Evolutionary conservation across 2,888 invertebrate species (phyloP).

Genomic region (Chaetoderma sp.): DNA sequence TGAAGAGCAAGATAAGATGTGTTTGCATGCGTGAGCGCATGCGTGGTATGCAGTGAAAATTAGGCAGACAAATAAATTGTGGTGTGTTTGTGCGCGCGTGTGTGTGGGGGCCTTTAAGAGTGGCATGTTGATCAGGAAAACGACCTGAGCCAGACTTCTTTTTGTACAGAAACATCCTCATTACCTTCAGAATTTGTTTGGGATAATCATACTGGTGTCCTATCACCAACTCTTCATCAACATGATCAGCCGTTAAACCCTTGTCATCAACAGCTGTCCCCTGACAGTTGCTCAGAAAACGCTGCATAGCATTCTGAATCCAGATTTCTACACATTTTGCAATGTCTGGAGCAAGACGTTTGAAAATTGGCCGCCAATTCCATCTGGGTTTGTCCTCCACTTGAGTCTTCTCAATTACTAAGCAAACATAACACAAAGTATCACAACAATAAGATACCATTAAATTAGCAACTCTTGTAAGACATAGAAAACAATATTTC

Average conservation of each 20-base stretch:
- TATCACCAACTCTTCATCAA: constrained; percentile 43
- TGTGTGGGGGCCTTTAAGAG: too few species aligned
- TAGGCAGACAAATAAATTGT: too few species aligned
- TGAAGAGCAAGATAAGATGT: too few species aligned
- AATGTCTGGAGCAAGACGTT: constrained; percentile 54
- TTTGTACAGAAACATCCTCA: too few species aligned
- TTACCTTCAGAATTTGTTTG: constrained; percentile 52
- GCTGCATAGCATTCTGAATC: constrained; percentile 44
- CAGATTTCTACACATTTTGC: constrained; percentile 51
- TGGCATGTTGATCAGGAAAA: too few species aligned
- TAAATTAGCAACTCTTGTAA: too few species aligned
- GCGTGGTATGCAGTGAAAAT: too few species aligned
- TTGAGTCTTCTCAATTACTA: constrained; percentile 58
- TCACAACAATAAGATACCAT: too few species aligned
- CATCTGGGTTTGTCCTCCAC: constrained; percentile 55
- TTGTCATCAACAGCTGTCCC: constrained; percentile 42
- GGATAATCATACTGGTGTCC: constrained; percentile 62
- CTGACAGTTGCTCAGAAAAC: constrained; percentile 43
- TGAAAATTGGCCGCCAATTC: constrained; percentile 63
- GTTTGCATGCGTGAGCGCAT: too few species aligned
- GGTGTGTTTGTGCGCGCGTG: too few species aligned
- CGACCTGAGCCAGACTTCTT: too few species aligned
- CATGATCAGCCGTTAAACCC: constrained; percentile 39
- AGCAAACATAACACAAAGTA: constrained; percentile 6
- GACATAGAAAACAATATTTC: too few species aligned